phyloP scores from a whole-genome alignment of 2,888 invertebrate genomes.

The Apomyelois bistriatella region DNA sequence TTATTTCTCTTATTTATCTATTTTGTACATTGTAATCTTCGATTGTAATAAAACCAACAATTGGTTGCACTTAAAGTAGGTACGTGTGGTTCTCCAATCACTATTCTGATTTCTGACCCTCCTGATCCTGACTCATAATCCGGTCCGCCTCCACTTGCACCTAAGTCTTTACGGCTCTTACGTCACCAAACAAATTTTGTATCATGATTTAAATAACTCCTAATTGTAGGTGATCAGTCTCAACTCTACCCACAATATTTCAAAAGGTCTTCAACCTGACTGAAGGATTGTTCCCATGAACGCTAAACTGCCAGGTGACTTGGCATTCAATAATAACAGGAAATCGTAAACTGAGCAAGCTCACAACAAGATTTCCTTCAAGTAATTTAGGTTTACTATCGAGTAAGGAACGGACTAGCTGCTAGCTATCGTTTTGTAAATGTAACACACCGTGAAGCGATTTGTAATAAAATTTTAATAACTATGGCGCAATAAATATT shows the following conservation, averaged over 20 bases:
- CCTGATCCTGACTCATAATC: neutral
- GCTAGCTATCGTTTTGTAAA: neutral
- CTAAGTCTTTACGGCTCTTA: too few relatives aligned
- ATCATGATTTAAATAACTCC: too few relatives aligned
- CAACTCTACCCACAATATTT: neutral
- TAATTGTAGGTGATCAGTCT: too few relatives aligned
- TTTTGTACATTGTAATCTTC: too few relatives aligned
- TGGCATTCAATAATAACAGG: conserved; percentile 30
- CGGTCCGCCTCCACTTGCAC: too few relatives aligned
- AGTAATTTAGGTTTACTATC: conserved; percentile 26
- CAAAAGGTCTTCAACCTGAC: conserved; percentile 4
- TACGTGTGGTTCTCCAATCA: too few relatives aligned
- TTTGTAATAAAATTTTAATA: neutral
- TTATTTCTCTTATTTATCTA: too few relatives aligned
- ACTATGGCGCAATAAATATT: neutral
- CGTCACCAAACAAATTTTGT: too few relatives aligned
- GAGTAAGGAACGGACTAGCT: conserved; percentile 6
- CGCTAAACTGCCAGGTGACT: conserved; percentile 20
- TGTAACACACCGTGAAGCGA: neutral
- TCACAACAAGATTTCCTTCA: conserved; percentile 21
- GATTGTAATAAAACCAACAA: too few relatives aligned
- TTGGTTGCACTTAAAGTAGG: too few relatives aligned
- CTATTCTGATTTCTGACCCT: too few relatives aligned
- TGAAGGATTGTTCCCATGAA: conserved; percentile 16
- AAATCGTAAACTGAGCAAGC: conserved; percentile 27